phyloP scores from a whole-genome alignment of 2,888 invertebrate species.

The Phengaris arion region DNA sequence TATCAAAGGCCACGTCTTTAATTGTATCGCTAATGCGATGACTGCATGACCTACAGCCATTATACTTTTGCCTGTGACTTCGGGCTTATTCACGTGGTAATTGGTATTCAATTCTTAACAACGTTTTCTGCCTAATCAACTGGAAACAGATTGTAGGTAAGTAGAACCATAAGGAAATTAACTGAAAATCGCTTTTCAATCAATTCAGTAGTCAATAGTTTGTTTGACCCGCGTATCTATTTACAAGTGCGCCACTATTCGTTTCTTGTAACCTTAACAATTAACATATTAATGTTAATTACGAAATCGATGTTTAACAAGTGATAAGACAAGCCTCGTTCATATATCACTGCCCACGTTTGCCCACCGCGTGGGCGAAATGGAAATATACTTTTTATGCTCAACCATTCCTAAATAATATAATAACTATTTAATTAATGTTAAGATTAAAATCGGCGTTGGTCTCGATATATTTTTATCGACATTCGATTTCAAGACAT shows the following conservation, averaged over 20 bases:
- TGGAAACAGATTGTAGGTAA: no score
- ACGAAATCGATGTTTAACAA: slow-evolving; percentile 18
- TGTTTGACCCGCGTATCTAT: background rate
- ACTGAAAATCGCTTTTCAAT: no score
- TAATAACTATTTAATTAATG: slow-evolving; percentile 17
- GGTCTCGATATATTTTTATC: slow-evolving; percentile 7
- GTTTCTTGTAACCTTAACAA: slow-evolving; percentile 7
- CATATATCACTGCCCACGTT: slow-evolving; percentile 30
- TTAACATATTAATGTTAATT: slow-evolving; percentile 20
- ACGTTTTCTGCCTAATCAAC: no score
- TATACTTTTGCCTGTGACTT: no score
- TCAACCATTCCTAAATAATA: background rate
- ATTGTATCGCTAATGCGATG: no score
- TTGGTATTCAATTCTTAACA: no score
- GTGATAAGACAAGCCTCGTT: slow-evolving; percentile 16
- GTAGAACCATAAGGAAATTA: no score
- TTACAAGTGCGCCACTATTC: background rate
- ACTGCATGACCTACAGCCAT: no score
- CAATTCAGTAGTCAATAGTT: no score
- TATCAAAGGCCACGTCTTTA: no score
- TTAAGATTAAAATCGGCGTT: slow-evolving; percentile 2
- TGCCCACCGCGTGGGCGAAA: slow-evolving; percentile 25
- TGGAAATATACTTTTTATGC: slow-evolving; percentile 28
- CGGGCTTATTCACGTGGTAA: no score
- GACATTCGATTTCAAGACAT: background rate